A percentile compares a stretch with the other conserved stretches of the same genome.
Conservation (phyloP, 2,888 invertebrate genomes). For the Patella ulyssiponensis region DNA sequence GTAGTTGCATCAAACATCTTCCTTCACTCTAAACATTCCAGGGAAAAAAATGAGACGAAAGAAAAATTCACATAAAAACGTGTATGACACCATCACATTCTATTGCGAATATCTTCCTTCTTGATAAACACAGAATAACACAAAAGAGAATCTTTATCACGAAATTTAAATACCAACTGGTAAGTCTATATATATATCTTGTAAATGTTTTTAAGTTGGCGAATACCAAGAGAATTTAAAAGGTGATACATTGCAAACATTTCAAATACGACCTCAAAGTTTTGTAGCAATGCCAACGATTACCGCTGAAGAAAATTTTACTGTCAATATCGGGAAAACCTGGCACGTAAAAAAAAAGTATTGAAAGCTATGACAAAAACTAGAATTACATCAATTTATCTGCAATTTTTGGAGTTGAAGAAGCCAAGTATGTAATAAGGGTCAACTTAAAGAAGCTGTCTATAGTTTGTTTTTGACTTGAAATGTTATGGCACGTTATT, state of each 20-base stretch:
- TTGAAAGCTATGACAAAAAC: background rate
- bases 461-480: background rate
- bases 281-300: background rate
- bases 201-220: background rate
- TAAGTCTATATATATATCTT: background rate
- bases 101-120: no score
- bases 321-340: background rate
- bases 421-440: background rate
- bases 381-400: background rate
- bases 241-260: background rate
- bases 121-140: no score
- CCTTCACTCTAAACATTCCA: background rate
- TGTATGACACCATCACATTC: no score
- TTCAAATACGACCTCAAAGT: background rate
- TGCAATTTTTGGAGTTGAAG: background rate
- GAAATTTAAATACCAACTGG: background rate
- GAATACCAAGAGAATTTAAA: background rate
- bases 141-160: background rate
- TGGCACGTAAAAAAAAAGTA: background rate
- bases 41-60: no score
- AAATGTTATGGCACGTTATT: constrained; percentile 5
- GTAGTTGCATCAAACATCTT: background rate
- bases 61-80: no score
- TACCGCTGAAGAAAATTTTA: background rate
- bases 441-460: background rate